Conservation (phyloP, 2,113 vertebrate genomes). For the Thalassarche chlororhynchos region DNA sequence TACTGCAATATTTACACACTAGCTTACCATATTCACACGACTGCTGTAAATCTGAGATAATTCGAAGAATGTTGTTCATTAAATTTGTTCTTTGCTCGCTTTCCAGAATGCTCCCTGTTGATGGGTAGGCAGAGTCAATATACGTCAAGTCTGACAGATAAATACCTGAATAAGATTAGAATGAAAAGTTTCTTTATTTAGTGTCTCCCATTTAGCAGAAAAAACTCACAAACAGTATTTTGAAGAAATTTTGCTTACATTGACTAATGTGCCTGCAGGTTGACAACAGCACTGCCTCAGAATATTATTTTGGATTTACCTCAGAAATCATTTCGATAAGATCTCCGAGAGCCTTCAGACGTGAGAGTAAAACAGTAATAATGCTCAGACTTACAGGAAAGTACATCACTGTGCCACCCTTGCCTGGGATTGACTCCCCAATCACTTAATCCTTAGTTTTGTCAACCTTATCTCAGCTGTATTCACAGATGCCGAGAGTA, state of each 20-base stretch:
- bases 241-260: neutral
- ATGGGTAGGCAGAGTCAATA: conserved; percentile 97
- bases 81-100: conserved; percentile 96
- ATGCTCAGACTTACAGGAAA: neutral
- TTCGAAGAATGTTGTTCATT: conserved; percentile 98
- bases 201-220: neutral
- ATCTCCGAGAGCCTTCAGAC: neutral
- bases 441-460: neutral
- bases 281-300: neutral
- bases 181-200: neutral
- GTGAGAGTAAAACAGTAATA: neutral
- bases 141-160: conserved; percentile 98
- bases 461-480: neutral
- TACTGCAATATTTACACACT: neutral
- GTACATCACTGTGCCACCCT: neutral
- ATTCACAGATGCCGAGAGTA: neutral
- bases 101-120: conserved; percentile 97
- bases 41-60: conserved; percentile 97
- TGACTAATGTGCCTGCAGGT: neutral
- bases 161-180: conserved; percentile 84
- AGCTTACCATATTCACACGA: conserved; percentile 93
- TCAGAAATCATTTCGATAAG: neutral
- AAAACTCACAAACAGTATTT: neutral
- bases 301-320: neutral
- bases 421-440: neutral